Evolutionary conservation across 2,113 vertebrate species (phyloP), one percentile per base, ranked within the genome.

Genomic region (Podarcis muralis): DNA sequence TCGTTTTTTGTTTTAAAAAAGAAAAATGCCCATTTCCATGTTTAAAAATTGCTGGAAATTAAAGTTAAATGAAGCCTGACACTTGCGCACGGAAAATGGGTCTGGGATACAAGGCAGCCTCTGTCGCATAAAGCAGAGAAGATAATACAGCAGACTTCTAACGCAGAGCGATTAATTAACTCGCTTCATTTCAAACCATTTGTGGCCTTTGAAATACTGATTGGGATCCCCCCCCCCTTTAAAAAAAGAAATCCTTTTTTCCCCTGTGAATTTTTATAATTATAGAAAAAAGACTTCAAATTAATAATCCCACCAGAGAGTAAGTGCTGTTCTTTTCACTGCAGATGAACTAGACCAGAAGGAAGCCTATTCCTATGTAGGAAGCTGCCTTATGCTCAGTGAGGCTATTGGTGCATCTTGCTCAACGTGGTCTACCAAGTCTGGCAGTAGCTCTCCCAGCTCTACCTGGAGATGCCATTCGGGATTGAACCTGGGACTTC

Each of bases 1-100:
- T 6, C 9, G 4, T 27, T 4, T 59, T 40, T 43, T 74, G 48
- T 78, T 59, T 30, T 69, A 37, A 53, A 48, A 48, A 48, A 53
- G 48, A 11, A 12, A 53, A 53, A 75, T 80, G 59, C 32, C 40
- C 35, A 72, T 77, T 86, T 85, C 53, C 59, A 25, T 71, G 84
- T 77, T 88, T 27, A 87, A 92, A 92, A 71, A 32, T 40, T 77
- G 27, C 87, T 86, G 85, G 81, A 87, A 92, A 91, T 89, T 43
- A 72, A 77, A 91, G 84, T 71, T 82, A 87, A 91, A 87, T 9
- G 84, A 77, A 78, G 86, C 85, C 75, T 57, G n/a, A 83, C 85
- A 74, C 20, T 37, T 88, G 72, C 85, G 74, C 27, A 13, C 9
- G 53, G 85, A 78, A 88, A 89, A 48, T 32, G 71, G 71, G 66